These are phyloP conservation scores for Tetramorium bicarinatum DNA, from an alignment of 2,888 invertebrate species.

Conservation along the genomic window DNA sequence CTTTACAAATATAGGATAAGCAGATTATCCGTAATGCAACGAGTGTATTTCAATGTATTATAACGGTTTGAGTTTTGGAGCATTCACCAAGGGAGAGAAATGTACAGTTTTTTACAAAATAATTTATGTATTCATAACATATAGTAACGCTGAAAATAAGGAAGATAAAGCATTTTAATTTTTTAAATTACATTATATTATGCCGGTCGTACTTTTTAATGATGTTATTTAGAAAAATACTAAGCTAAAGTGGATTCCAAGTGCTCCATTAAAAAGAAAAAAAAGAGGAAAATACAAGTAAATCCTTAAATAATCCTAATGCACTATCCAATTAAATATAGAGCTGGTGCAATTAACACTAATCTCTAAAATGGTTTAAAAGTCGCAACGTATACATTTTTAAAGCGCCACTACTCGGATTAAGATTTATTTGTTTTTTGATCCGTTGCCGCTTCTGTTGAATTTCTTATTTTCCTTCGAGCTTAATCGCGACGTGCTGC, in stretches of 20 bases:
- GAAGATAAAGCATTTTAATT: not conserved
- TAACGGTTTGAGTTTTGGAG: not conserved
- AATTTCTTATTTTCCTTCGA: not conserved
- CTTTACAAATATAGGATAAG: constrained; percentile 18
- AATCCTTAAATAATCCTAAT: constrained; percentile 16
- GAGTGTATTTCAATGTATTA: not conserved
- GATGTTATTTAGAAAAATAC: not conserved
- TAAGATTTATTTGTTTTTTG: not conserved
- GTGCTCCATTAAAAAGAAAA: not conserved
- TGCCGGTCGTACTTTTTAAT: not conserved
- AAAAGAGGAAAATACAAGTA: not conserved
- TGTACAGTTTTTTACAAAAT: not conserved
- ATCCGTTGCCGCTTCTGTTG: not conserved
- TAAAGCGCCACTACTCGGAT: not conserved
- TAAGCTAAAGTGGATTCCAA: not conserved
- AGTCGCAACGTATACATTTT: not conserved
- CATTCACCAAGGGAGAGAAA: not conserved
- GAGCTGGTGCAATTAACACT: constrained; percentile 12
- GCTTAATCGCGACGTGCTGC: not conserved
- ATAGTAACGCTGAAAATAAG: not conserved
- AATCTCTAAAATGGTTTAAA: constrained; percentile 1
- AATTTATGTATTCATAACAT: not conserved
- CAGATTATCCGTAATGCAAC: not conserved
- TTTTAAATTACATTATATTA: not conserved
- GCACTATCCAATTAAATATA: constrained; percentile 20